Conservation (phyloP, 2,888 invertebrate genomes). For the Ophion slaviceki region DNA sequence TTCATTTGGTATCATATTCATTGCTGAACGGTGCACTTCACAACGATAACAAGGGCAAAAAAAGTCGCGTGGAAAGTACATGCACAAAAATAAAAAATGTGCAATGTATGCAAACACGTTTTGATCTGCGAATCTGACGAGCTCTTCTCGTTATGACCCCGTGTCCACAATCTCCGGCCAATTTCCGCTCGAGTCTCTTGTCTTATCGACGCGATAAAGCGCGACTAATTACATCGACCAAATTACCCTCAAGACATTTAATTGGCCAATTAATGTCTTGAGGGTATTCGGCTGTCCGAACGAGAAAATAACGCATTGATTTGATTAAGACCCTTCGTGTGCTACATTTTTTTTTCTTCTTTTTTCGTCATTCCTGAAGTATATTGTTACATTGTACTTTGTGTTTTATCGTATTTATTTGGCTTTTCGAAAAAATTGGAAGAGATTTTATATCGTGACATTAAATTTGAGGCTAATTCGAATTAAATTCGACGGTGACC, state of each 20-base stretch:
- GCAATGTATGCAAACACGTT: constrained; percentile 11
- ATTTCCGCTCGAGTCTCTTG: constrained; percentile 15
- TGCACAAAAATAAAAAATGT: too few relatives aligned
- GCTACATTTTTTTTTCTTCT: constrained; percentile 5
- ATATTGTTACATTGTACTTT: too few relatives aligned
- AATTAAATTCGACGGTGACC: neutral
- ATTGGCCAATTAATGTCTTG: constrained; percentile 15
- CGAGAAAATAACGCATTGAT: neutral
- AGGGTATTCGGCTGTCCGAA: neutral
- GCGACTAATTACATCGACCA: constrained; percentile 32
- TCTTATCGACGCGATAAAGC: constrained; percentile 25
- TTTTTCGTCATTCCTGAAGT: too few relatives aligned
- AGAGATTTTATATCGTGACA: too few relatives aligned
- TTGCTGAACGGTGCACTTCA: too few relatives aligned
- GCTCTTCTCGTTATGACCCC: constrained; percentile 9
- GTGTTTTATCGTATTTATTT: neutral
- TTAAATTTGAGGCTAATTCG: too few relatives aligned
- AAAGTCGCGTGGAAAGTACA: too few relatives aligned
- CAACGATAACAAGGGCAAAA: too few relatives aligned
- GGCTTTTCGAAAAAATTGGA: constrained; percentile 1
- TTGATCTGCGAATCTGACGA: constrained; percentile 37
- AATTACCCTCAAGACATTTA: constrained; percentile 25
- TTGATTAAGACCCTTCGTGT: neutral
- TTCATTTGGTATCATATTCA: too few relatives aligned
- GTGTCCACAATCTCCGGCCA: constrained; percentile 20